Base-by-base conservation (phyloP, 2,113 vertebrate species). In the Oncorhynchus clarkii region DNA sequence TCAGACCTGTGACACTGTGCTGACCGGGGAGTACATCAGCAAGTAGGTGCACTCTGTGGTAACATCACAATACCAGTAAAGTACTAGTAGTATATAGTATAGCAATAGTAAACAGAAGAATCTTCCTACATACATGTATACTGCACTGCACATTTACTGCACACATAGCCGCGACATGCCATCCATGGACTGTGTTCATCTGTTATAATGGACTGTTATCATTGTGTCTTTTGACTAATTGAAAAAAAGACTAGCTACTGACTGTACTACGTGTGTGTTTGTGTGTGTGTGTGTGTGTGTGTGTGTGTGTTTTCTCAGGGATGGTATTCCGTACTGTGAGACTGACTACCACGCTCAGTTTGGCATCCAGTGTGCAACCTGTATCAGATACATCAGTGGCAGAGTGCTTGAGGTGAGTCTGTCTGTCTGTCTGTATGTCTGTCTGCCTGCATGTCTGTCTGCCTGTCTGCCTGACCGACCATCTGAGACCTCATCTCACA, bases 21-120 rank as follows among this genome's bases (percentile, higher is more conserved):
- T 99, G 79, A 99, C 97, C 0, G 97, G 95, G 74, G 97, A 99
- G 84, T 99, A 99, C 93, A 99, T 99, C 93, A 98, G 97, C 97
- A 99, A 98, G 97, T 99, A 92, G 80, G 97, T 95, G 71, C 60
- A 67, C 4, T 5, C 31, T 26, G n/a, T 27, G 22, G 14, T 54
- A 2, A 54, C 51, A 18, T 54, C 51, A 16, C 51, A 4, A 54
- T 54, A 16, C 14, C 51, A 18, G 12, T 54, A 16, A 3, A 54
- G 16, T 54, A 16, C 51, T 5, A 18, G 51, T 5, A 45, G 39
- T 45, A 45, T 2, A 45, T 39, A 9, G 8, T 39, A 39, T 9
- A 39, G 7, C 7, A 39, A 7, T 39, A 45, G 2, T 39, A 9
- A 39, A 39, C 39, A 39, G 39, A 11, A 11, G 39, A 45, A 45